Conservation (phyloP, 2,113 vertebrate genomes). For the Lophura nycthemera region DNA sequence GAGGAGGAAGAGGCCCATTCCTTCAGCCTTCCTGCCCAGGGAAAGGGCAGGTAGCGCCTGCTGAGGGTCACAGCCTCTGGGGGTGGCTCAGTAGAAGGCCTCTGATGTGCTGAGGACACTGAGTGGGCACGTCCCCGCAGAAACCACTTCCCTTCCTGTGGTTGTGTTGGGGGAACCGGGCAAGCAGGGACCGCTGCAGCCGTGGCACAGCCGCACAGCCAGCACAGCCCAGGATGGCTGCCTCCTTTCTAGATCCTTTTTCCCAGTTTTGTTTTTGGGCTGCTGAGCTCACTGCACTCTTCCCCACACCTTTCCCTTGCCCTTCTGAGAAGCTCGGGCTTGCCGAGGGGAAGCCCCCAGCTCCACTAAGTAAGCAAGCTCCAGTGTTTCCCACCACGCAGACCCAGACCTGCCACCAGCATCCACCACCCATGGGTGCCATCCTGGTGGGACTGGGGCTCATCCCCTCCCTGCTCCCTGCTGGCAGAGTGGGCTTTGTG, state of each 20-base stretch:
- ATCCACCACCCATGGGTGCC: background rate
- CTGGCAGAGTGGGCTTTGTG: background rate
- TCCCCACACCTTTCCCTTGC: accelerated
- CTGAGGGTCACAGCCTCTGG: accelerated
- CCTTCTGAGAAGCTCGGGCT: background rate
- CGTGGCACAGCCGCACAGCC: background rate
- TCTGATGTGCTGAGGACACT: accelerated
- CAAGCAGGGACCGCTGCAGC: accelerated
- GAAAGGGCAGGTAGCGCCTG: background rate
- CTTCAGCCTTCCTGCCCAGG: background rate
- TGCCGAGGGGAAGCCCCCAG: accelerated
- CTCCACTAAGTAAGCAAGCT: no score
- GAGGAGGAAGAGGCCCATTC: background rate
- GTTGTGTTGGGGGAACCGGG: accelerated
- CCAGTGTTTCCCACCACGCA: background rate
- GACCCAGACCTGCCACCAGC: accelerated
- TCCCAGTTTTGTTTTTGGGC: accelerated
- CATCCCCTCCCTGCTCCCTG: accelerated
- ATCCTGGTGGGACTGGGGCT: accelerated
- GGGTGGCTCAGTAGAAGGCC: background rate
- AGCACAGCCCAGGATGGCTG: accelerated
- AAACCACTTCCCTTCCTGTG: background rate
- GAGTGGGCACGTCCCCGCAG: background rate
- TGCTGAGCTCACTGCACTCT: accelerated
- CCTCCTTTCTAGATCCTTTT: background rate